A percentile compares a stretch with the other conserved stretches of the same genome.
Conservation (phyloP, 1,140 invertebrate species). For the Lucilia sericata region DNA sequence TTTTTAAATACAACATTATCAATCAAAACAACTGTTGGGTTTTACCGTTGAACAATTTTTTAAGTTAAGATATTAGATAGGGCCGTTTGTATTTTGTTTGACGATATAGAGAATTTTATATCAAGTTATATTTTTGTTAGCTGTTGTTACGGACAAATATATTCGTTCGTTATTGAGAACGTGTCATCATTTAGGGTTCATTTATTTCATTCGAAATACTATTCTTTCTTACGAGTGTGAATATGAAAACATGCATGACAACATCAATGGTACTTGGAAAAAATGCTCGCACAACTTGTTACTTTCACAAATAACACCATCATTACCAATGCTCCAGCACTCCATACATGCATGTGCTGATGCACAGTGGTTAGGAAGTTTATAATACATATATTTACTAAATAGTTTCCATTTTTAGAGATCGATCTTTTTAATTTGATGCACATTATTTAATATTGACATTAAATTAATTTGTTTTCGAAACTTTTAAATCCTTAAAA, state of each 20-base stretch:
- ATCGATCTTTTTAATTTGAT: no score
- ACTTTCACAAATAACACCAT: neutral
- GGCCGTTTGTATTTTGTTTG: no score
- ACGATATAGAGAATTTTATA: neutral
- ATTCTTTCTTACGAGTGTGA: neutral
- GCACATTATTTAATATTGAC: no score
- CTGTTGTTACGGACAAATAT: neutral
- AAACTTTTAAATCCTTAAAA: no score
- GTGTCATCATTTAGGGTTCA: constrained; percentile 32
- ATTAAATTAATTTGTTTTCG: no score
- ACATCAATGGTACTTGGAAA: neutral
- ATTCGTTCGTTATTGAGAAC: constrained; percentile 24
- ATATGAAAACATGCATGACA: neutral
- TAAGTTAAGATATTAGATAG: no score
- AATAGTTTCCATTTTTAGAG: no score
- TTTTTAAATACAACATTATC: no score
- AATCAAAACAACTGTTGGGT: no score
- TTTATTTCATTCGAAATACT: constrained; percentile 1
- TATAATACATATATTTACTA: no score
- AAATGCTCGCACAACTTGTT: constrained; percentile 20
- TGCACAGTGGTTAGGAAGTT: neutral
- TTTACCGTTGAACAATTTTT: no score
- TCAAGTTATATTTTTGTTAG: neutral
- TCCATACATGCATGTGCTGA: no score
- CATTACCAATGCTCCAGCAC: neutral